Conservation (phyloP, 2,888 invertebrate genomes). For the Papilio gigon region DNA sequence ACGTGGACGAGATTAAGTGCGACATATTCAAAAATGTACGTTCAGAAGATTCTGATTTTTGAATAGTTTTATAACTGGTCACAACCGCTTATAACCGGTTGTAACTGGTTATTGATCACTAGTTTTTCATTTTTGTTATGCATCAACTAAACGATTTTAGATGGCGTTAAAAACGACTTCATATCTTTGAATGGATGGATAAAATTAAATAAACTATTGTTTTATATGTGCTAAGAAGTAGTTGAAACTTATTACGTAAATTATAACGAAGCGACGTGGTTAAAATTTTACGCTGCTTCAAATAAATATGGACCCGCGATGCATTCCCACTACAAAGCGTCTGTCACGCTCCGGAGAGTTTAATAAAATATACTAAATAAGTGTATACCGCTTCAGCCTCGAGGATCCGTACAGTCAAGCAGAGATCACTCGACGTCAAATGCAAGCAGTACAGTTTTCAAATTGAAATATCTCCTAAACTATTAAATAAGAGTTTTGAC, state of each 20-base stretch:
- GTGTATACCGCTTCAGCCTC: neutral
- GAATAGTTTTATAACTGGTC: neutral
- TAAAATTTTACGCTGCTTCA: constrained; percentile 17
- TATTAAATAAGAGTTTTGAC: neutral
- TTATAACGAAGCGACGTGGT: neutral
- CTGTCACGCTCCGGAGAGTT: constrained; percentile 25
- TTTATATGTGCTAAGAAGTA: neutral
- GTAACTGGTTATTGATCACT: too few species aligned
- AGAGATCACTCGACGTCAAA: neutral
- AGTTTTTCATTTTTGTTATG: too few species aligned
- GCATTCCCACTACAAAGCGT: constrained; percentile 20
- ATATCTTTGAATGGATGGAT: too few species aligned
- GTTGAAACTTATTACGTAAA: neutral
- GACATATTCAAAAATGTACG: constrained; percentile 22
- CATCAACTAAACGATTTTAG: neutral
- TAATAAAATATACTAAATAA: constrained; percentile 35
- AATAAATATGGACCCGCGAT: constrained; percentile 18
- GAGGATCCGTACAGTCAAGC: constrained; percentile 23
- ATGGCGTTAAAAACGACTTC: too few species aligned
- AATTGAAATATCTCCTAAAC: neutral
- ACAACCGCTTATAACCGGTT: too few species aligned
- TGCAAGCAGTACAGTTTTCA: neutral
- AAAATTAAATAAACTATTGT: too few species aligned
- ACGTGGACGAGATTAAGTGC: constrained; percentile 16
- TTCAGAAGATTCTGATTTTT: neutral